A percentile compares a stretch with the other conserved stretches of the same genome.
Conservation (phyloP, 2,113 vertebrate genomes). For the Podilymbus podiceps region DNA sequence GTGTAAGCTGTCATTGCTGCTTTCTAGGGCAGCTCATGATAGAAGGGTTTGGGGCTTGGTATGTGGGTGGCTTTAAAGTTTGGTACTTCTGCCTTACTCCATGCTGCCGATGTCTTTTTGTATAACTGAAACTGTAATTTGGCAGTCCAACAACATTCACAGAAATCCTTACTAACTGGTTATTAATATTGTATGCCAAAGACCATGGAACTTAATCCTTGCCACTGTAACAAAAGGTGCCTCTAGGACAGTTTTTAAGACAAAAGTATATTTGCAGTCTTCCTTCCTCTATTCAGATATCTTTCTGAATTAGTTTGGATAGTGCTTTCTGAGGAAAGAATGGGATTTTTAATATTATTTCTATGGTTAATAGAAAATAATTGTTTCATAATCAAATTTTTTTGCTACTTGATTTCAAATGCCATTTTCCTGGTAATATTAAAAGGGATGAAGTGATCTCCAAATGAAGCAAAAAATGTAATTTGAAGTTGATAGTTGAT, state of each 20-base stretch:
- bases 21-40: not conserved
- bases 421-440: not conserved
- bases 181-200: not conserved
- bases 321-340: not conserved
- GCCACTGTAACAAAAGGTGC: not conserved
- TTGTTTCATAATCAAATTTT: not conserved
- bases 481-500: not conserved
- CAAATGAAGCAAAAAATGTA: not conserved
- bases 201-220: not conserved
- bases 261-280: not conserved
- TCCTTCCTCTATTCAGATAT: not conserved
- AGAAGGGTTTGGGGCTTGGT: not conserved
- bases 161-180: not conserved
- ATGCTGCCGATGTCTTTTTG: not conserved
- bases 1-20: not conserved
- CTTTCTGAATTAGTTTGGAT: not conserved
- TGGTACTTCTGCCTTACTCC: not conserved
- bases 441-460: not conserved
- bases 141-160: not conserved
- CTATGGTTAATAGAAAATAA: not conserved
- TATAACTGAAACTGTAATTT: not conserved
- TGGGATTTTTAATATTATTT: not conserved
- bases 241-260: not conserved
- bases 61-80: not conserved
- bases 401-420: not conserved